These are phyloP conservation scores for Galeopsomyia nigrocyanea DNA, from an alignment of 2,888 invertebrate genomes.

Conservation along the genomic window DNA sequence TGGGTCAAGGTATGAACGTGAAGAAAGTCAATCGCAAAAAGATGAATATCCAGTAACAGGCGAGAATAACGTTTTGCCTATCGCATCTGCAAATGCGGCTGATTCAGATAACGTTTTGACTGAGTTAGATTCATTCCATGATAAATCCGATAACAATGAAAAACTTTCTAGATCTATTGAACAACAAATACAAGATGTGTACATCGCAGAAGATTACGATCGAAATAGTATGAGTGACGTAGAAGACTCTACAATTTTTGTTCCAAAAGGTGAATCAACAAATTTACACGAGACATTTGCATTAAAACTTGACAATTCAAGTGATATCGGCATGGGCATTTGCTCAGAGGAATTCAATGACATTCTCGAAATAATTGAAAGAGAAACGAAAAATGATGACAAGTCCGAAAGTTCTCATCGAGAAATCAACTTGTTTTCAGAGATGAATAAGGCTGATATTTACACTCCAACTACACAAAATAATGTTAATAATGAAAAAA, in stretches of 20 bases:
- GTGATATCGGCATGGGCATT: slow-evolving; percentile 41
- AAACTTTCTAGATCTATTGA: slow-evolving; percentile 28
- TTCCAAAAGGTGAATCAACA: slow-evolving; percentile 59
- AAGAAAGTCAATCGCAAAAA: slow-evolving; percentile 1
- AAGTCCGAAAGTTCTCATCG: background rate
- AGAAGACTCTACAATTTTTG: slow-evolving; percentile 53
- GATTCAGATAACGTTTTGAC: slow-evolving; percentile 54
- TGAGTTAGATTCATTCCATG: slow-evolving; percentile 56
- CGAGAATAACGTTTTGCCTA: no score
- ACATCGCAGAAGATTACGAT: slow-evolving; percentile 12
- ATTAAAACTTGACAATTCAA: slow-evolving; percentile 45
- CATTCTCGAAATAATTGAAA: slow-evolving; percentile 54
- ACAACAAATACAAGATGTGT: background rate
- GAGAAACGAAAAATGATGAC: slow-evolving; percentile 49
- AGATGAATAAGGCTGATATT: slow-evolving; percentile 37
- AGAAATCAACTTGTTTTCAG: no score
- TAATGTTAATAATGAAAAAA: slow-evolving; percentile 11
- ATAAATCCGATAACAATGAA: slow-evolving; percentile 12
- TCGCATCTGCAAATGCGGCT: slow-evolving; percentile 28
- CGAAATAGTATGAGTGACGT: slow-evolving; percentile 49
- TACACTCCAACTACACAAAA: slow-evolving; percentile 16
- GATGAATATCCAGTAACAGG: background rate
- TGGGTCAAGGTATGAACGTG: no score
- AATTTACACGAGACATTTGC: slow-evolving; percentile 50
- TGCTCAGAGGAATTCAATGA: slow-evolving; percentile 55